A percentile compares a stretch with the other conserved stretches of the same genome.
Conservation (phyloP, 2,888 invertebrate genomes). For the Tipula lateralis region DNA sequence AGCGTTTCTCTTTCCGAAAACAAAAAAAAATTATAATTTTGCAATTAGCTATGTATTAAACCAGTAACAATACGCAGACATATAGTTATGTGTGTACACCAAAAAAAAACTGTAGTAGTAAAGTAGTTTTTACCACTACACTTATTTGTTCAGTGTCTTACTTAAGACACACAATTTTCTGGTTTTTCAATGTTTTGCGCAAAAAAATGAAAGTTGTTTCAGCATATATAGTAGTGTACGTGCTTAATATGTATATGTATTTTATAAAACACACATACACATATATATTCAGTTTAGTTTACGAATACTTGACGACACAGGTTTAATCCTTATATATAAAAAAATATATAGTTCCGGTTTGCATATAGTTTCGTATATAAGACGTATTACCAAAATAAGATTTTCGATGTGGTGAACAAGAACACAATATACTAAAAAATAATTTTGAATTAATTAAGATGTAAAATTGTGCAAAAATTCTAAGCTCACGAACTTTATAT, state of each 20-base stretch:
- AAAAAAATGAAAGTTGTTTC: conserved; percentile 24
- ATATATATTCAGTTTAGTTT: not conserved
- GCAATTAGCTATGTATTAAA: not conserved
- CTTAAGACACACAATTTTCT: not conserved
- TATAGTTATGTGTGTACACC: not conserved
- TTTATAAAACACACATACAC: not conserved
- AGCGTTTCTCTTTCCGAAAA: conserved; percentile 14
- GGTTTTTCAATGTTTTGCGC: conserved; percentile 1
- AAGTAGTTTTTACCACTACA: conserved; percentile 1
- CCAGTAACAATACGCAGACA: not conserved
- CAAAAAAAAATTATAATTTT: not conserved
- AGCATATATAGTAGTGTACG: not conserved
- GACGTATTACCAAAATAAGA: not conserved
- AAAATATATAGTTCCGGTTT: not conserved
- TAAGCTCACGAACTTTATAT: not conserved
- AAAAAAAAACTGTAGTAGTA: conserved; percentile 14
- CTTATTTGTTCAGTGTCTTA: not conserved
- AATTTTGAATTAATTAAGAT: not conserved
- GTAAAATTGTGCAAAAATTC: not conserved
- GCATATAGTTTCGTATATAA: not conserved
- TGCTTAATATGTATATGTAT: not conserved
- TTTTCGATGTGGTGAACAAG: not conserved
- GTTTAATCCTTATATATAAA: not conserved
- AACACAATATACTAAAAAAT: not conserved
- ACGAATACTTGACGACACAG: not conserved